A percentile compares a stretch with the other conserved stretches of the same genome.
Conservation (phyloP, 2,113 vertebrate genomes). For the Phaethon lepturus region DNA sequence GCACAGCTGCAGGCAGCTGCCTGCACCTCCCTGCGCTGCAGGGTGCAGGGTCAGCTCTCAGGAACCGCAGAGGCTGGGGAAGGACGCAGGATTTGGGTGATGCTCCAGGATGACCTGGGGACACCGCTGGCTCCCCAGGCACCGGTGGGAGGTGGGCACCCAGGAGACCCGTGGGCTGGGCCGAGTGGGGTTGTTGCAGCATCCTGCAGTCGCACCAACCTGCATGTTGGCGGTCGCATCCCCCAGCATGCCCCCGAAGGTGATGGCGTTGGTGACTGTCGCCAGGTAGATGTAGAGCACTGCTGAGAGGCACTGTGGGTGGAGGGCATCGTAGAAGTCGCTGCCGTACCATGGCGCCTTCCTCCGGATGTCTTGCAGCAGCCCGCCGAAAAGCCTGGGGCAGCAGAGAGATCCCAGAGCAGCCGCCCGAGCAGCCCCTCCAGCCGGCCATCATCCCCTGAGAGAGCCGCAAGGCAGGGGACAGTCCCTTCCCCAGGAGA, state of each 20-base stretch:
- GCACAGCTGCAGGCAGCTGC: not conserved
- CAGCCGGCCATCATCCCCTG: too few relatives aligned
- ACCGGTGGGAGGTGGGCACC: not conserved
- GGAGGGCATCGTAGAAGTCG: constrained; percentile 78
- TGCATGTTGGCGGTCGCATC: constrained; percentile 80
- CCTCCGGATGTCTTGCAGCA: constrained; percentile 76
- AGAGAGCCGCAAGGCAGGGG: not conserved
- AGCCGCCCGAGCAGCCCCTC: not conserved
- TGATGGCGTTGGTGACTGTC: constrained; percentile 79
- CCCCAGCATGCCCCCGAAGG: constrained; percentile 82
- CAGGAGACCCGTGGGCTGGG: not conserved
- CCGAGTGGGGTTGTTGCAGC: accelerated
- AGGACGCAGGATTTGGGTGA: accelerated
- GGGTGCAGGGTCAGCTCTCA: accelerated
- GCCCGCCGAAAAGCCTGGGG: constrained; percentile 79
- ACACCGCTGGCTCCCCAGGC: accelerated
- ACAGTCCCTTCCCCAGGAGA: not conserved
- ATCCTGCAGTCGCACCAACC: not conserved
- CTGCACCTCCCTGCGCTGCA: not conserved
- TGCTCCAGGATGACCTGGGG: not conserved
- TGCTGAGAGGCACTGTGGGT: constrained; percentile 79
- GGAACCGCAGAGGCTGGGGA: not conserved
- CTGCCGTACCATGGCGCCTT: constrained; percentile 78
- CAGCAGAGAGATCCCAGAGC: not conserved
- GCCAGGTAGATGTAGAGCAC: constrained; percentile 84